These are phyloP conservation scores for Verasper variegatus DNA, from an alignment of 2,113 vertebrate species.

Conservation along the genomic window DNA sequence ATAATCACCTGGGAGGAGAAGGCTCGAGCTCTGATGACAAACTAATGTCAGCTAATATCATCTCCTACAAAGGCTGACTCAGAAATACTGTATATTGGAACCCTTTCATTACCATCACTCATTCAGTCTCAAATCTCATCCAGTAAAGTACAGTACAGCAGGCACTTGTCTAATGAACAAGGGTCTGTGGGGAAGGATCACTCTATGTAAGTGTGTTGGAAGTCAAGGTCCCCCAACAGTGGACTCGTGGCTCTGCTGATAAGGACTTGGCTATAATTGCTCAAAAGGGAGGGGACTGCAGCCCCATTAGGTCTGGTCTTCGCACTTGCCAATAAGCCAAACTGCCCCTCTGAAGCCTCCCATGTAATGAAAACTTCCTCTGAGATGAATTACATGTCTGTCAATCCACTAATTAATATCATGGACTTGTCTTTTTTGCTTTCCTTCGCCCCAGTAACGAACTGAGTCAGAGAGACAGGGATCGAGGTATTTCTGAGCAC, in stretches of 20 bases:
- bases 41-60: constrained; percentile 74
- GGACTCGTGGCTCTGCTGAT: constrained; percentile 78
- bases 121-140: constrained; percentile 69
- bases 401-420: constrained; percentile 84
- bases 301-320: constrained; percentile 79
- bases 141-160: constrained; percentile 62
- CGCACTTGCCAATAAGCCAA: constrained; percentile 83
- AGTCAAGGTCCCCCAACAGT: constrained; percentile 76
- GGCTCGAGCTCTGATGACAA: constrained; percentile 64
- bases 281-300: constrained; percentile 78
- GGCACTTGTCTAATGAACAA: constrained; percentile 78
- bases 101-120: constrained; percentile 78
- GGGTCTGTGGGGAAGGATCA: constrained; percentile 72
- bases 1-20: constrained; percentile 39
- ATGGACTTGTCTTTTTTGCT: constrained; percentile 65
- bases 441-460: constrained; percentile 57
- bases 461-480: constrained; percentile 52
- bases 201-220: constrained; percentile 70
- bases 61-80: constrained; percentile 73
- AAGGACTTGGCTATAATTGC: constrained; percentile 81
- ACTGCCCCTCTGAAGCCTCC: constrained; percentile 81
- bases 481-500: constrained; percentile 52
- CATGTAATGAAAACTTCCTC: constrained; percentile 83
- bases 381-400: constrained; percentile 83
- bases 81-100: constrained; percentile 69